Percentiles rank a stretch among this genome's conserved stretches.
Evolutionary conservation across 2,888 invertebrate genomes (phyloP).

Genomic region (Eremobia ochroleuca): DNA sequence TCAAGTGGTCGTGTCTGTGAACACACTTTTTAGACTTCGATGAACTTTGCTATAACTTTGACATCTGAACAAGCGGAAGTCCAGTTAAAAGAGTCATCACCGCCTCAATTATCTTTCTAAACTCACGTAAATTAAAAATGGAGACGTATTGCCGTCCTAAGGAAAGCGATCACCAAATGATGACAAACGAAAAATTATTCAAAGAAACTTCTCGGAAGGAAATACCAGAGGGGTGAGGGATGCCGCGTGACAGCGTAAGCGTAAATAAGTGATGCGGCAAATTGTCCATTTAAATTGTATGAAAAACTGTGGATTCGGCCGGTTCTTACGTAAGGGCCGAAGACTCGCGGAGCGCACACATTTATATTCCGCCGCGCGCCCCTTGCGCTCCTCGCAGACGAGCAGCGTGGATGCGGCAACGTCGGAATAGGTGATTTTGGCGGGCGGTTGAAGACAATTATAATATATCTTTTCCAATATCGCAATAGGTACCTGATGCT

Average conservation of each 20-base stretch:
- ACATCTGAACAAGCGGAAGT: constrained; percentile 33
- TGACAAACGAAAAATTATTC: constrained; percentile 70
- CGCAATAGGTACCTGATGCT: neutral
- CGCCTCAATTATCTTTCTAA: constrained; percentile 16
- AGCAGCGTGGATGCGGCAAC: constrained; percentile 34
- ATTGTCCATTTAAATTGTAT: constrained; percentile 80
- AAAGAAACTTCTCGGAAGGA: constrained; percentile 61
- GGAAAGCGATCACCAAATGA: constrained; percentile 64
- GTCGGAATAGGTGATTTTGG: neutral
- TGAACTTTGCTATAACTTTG: constrained; percentile 44
- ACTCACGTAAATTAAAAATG: constrained; percentile 54
- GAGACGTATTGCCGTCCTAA: constrained; percentile 46
- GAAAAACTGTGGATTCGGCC: constrained; percentile 71
- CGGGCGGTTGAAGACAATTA: neutral
- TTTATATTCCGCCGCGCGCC: constrained; percentile 66
- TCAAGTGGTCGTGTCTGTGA: constrained; percentile 10
- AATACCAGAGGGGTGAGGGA: constrained; percentile 63
- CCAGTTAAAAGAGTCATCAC: constrained; percentile 27
- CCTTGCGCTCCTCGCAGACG: neutral
- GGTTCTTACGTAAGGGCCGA: constrained; percentile 70
- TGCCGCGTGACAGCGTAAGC: constrained; percentile 52
- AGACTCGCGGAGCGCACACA: constrained; percentile 59
- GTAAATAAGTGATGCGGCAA: constrained; percentile 78
- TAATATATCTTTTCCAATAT: neutral
- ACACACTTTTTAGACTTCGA: constrained; percentile 31